Conservation (phyloP, 2,797 vertebrate species). For the Pseudomugil gertrudae region DNA sequence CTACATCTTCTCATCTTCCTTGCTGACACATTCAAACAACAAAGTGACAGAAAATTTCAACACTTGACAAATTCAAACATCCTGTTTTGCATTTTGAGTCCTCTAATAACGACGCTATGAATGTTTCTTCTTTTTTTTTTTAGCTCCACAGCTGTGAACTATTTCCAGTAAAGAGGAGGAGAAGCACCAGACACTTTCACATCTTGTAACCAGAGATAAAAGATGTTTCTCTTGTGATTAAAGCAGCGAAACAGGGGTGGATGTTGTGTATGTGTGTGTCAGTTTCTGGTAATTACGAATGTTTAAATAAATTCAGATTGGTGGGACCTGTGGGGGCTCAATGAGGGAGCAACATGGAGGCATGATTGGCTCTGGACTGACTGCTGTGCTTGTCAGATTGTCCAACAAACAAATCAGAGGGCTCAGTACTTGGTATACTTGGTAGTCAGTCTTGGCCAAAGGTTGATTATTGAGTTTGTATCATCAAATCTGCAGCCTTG, state of each 20-base stretch:
- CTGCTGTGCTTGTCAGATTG: too few species aligned
- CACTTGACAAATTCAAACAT: background rate
- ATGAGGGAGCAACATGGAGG: too few species aligned
- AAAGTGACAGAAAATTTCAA: accelerated
- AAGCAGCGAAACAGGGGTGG: background rate
- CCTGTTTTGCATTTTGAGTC: background rate
- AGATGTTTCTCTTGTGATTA: background rate
- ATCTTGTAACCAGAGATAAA: background rate
- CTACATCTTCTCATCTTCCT: background rate
- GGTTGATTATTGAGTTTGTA: too few species aligned
- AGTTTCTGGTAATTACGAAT: too few species aligned
- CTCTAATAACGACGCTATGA: background rate
- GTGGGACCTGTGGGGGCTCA: too few species aligned
- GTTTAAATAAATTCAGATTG: too few species aligned
- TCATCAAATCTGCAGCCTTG: too few species aligned
- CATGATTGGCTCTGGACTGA: too few species aligned
- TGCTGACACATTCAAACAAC: background rate
- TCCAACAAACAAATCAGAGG: too few species aligned
- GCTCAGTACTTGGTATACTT: too few species aligned
- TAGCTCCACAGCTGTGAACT: background rate
- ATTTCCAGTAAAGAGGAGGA: background rate
- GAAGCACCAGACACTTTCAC: background rate
- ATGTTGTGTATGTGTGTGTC: background rate
- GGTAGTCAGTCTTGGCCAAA: too few species aligned
- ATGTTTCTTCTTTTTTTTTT: background rate